Conservation (phyloP, 2,888 invertebrate species). For the Lacanobia wlatinum region DNA sequence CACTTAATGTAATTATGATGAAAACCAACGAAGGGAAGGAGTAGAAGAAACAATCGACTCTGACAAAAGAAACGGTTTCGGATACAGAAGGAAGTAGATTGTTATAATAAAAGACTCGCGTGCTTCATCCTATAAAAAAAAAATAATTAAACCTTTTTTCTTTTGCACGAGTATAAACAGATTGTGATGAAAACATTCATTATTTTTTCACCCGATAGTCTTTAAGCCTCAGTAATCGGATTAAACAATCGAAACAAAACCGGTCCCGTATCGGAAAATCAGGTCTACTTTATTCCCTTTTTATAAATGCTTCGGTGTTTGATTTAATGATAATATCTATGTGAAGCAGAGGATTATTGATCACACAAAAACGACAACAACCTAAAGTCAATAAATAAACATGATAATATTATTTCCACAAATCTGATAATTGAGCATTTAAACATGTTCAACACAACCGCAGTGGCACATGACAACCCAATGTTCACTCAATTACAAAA, state of each 20-base stretch:
- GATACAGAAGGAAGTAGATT: constrained; percentile 4
- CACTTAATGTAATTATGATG: constrained; percentile 16
- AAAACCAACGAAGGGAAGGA: constrained; percentile 14
- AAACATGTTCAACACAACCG: constrained; percentile 16
- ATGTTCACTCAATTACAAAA: constrained; percentile 51
- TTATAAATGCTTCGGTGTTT: not conserved
- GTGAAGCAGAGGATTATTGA: not conserved
- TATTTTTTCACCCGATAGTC: constrained; percentile 10
- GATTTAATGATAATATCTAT: not conserved
- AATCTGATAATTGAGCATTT: constrained; percentile 24
- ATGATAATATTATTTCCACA: constrained; percentile 12
- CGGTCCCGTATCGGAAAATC: not conserved
- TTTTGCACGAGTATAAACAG: not conserved
- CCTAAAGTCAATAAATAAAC: constrained; percentile 10
- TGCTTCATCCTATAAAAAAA: not conserved
- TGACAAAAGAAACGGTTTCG: constrained; percentile 9
- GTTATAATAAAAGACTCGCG: not conserved
- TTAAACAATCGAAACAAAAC: constrained; percentile 12
- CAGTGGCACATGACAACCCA: constrained; percentile 30
- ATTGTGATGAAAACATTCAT: constrained; percentile 21
- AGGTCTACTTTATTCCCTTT: not conserved
- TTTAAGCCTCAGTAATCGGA: constrained; percentile 25
- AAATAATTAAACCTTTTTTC: no score
- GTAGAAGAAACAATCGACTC: not conserved
- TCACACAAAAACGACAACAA: constrained; percentile 6